Evolutionary conservation across 1,140 invertebrate species (phyloP).

Genomic region (Bombus pyrosoma): DNA sequence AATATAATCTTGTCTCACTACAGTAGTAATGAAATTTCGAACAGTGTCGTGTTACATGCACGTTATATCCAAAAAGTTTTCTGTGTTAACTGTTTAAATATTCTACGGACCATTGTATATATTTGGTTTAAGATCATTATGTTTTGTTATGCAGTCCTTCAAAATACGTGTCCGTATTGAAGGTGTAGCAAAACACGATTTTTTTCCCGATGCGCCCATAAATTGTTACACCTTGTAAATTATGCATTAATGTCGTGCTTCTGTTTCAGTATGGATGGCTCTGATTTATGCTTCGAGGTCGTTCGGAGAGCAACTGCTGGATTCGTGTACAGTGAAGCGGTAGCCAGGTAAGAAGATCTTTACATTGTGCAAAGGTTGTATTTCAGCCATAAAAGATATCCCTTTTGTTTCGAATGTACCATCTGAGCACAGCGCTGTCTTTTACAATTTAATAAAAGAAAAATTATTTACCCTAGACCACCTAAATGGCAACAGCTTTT

Average conservation of each 20-base stretch:
- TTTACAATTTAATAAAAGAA: background rate
- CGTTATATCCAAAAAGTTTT: no score
- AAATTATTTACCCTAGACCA: background rate
- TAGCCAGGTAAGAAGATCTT: constrained; percentile 91
- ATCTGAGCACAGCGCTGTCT: background rate
- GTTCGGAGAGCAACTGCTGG: constrained; percentile 96
- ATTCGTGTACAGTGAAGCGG: constrained; percentile 99
- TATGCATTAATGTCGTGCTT: constrained; percentile 46
- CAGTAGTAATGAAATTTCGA: no score
- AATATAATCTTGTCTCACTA: no score
- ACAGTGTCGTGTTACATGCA: no score
- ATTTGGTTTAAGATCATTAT: background rate
- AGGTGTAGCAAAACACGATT: background rate
- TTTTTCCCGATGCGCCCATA: background rate
- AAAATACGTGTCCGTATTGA: background rate
- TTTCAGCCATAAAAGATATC: background rate
- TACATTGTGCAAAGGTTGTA: constrained; percentile 3
- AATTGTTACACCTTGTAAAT: constrained; percentile 21
- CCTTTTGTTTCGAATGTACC: background rate
- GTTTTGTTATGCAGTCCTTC: background rate
- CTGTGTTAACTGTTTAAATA: background rate
- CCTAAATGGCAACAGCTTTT: background rate
- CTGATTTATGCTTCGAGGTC: constrained; percentile 99
- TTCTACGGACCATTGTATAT: background rate
- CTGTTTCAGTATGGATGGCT: constrained; percentile 97